These are phyloP conservation scores for Lordiphosa mommai DNA, from an alignment of 1,140 invertebrate genomes.

Conservation along the genomic window DNA sequence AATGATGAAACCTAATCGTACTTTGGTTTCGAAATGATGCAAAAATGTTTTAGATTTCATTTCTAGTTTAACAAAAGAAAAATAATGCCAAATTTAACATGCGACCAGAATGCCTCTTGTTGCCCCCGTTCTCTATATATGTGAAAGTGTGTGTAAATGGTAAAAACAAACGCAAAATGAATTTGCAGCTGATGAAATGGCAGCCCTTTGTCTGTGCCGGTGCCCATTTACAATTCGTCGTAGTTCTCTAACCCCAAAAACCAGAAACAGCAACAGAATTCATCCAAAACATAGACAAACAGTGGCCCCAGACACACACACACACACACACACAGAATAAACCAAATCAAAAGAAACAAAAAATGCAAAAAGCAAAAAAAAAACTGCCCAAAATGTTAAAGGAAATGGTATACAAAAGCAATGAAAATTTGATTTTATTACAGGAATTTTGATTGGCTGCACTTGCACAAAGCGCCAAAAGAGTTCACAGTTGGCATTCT, in stretches of 20 bases:
- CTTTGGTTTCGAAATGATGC: no score
- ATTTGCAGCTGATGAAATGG: slow-evolving; percentile 60
- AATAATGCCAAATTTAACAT: no score
- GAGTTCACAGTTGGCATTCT: not conserved
- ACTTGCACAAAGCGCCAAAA: slow-evolving; percentile 39
- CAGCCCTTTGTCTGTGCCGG: slow-evolving; percentile 61
- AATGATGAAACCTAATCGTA: no score
- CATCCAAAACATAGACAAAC: slow-evolving; percentile 25
- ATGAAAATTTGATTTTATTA: slow-evolving; percentile 77
- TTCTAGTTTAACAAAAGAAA: no score
- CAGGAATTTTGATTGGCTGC: slow-evolving; percentile 75
- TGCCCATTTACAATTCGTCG: slow-evolving; percentile 38
- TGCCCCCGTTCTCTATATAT: not conserved
- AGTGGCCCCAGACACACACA: slow-evolving; percentile 12
- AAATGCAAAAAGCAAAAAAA: not conserved
- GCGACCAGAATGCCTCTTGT: no score
- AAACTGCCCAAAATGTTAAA: slow-evolving; percentile 49
- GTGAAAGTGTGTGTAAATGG: slow-evolving; percentile 23
- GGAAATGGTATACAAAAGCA: slow-evolving; percentile 59
- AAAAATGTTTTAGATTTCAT: no score
- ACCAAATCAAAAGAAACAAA: not conserved
- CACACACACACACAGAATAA: not conserved
- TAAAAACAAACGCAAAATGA: slow-evolving; percentile 66
- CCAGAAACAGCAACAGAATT: slow-evolving; percentile 39
- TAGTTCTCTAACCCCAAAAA: slow-evolving; percentile 3